Base-by-base conservation (phyloP, 2,888 invertebrate species). In the Fragum sueziense region DNA sequence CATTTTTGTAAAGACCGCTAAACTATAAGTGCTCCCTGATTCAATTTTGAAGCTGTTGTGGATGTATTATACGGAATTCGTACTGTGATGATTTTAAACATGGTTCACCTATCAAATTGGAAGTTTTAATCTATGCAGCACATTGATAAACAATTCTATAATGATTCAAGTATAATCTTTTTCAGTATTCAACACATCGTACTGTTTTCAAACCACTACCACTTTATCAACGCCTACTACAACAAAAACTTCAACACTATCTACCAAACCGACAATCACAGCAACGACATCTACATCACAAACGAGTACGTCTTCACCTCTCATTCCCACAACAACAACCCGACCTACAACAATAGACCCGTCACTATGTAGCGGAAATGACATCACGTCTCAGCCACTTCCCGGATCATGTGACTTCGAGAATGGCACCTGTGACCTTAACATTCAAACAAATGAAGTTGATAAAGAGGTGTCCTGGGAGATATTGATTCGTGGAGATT, bases 391-490 rank as follows among this genome's bases (percentile, higher is more conserved):
- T 7, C 22, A 14, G 25, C 9, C 9, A 22, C 65, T 82, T 20
- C 76, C 76, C 1, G 82, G 78, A 4, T 73, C 79, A 14, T 82
- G 82, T 54, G 68, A 79, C 34, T 82, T 82, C 61, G 82, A 82
- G 34, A 76, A 70, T 1, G 67, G 29, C 33, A 59, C 57, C 7
- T 82, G 82, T 54, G 73, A 67, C 6, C 65, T 72, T 37, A 70
- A 47, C 27, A 27, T 82, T n/a, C 31, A 37, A 27, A 22, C 71
- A 11, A 72, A 59, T 51, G 25, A 34, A 2, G 29, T 27, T 0
- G 41, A 69, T 11, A 9, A 20, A 6, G 14, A n/a, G 1, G 65
- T 74, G 1, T 62, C 65, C 17, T 82, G 82, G 82, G 34, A 2
- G n/a, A 41, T 74, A 70, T 62, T 52, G 17, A 54, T 74, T n/a